Evolutionary conservation across 2,888 invertebrate species (phyloP), one percentile per base, ranked within the genome.

Genomic region (Drosophila mercatorum): DNA sequence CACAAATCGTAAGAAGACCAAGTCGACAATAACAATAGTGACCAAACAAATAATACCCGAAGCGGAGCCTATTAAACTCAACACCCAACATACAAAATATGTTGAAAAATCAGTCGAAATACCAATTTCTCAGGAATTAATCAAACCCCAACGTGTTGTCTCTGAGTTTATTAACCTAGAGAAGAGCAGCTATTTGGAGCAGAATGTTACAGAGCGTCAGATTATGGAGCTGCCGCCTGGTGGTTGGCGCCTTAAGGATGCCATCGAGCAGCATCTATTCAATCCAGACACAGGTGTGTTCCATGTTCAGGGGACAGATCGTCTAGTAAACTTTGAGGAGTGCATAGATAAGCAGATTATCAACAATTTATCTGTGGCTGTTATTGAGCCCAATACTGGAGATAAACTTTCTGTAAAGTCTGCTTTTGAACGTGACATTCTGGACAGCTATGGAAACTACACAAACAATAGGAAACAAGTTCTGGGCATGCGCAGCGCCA

Each of bases 291-390:
- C 95, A 1, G 98, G 99, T 3, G 93, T 97, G 41, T 97, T 98
- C 84, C 95, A 95, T 17, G 96, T 98, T 75, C 97, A 97, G 2
- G 96, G 96, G 14, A 97, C 98, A 7, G 97, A 98, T 91, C 94
- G 97, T 79, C 93, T 96, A 62, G 95, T 97, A 51, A 96, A 96
- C 69, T 96, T 98, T 80, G 96, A 97, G 91, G 98, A 98, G 92
- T 97, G 98, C 81, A 94, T 99, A 49, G 95, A 96, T 85, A 94
- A 97, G 70, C 95, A 96, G 90, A 95, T 99, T 31, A 96, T 99
- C 52, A 96, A 98, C 93, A 95, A 96, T 17, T 94, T 95, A 75
- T 98, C 98, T 0, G 97, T 97, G 14, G 93, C 95, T 60, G 97
- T 98, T 1, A 92, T 97, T 36, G 97, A 98, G 92, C 96, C 96